Conservation (phyloP, 2,113 vertebrate genomes). For the Holacanthus passer region DNA sequence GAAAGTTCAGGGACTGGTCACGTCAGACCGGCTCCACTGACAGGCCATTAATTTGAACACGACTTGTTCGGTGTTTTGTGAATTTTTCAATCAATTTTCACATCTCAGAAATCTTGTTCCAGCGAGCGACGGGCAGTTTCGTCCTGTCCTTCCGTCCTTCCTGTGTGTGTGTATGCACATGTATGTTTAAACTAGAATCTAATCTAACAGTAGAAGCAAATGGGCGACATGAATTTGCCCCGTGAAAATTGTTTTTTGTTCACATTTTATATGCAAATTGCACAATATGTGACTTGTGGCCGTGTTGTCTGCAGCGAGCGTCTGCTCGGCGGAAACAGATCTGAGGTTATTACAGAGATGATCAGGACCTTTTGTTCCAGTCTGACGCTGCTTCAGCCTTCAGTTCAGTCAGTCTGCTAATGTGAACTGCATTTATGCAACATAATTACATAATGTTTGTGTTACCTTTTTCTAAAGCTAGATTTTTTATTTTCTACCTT, state of each 20-base stretch:
- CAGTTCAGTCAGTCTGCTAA: not conserved
- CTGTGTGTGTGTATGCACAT: not conserved
- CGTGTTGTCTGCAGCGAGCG: not conserved
- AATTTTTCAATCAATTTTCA: not conserved
- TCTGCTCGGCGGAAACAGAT: not conserved
- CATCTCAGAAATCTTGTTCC: not conserved
- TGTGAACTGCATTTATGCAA: not conserved
- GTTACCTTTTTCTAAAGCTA: not conserved
- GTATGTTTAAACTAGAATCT: not conserved
- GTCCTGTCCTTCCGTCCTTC: not conserved
- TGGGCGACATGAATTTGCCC: not conserved
- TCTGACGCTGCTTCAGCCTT: slow-evolving; percentile 18
- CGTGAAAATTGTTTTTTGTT: not conserved
- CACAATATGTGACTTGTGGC: not conserved
- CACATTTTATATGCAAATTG: not conserved
- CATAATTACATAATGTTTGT: slow-evolving; percentile 8
- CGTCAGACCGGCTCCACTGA: not conserved
- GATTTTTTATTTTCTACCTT: not conserved
- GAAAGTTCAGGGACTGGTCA: not conserved
- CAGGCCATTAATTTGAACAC: not conserved
- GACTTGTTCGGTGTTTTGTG: not conserved
- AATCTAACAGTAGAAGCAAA: not conserved
- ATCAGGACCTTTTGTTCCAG: slow-evolving; percentile 3
- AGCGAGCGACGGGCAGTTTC: not conserved
- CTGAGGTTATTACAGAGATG: not conserved